Conservation (phyloP, 2,113 vertebrate genomes). For the Grammomys dolichurus region DNA sequence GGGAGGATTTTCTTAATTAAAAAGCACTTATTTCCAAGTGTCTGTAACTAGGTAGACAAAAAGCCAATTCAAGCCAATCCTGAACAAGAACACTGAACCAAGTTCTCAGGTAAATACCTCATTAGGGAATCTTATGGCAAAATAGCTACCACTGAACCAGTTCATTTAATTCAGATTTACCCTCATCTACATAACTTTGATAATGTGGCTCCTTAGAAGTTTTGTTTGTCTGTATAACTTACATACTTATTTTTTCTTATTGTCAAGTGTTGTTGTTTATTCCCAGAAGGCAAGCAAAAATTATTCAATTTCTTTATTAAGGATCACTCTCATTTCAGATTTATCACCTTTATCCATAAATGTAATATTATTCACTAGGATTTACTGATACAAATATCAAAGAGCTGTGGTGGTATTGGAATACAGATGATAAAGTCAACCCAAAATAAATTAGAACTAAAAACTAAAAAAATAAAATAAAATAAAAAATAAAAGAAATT, state of each 20-base stretch:
- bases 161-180: neutral
- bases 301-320: neutral
- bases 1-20: neutral
- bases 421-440: neutral
- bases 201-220: neutral
- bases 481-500: no score
- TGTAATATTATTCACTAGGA: neutral
- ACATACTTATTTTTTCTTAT: neutral
- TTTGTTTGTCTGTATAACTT: neutral
- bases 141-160: neutral
- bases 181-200: neutral
- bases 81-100: neutral
- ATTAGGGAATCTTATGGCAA: neutral
- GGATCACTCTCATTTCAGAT: neutral
- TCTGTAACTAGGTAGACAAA: neutral
- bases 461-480: neutral
- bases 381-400: neutral
- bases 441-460: neutral
- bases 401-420: neutral
- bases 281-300: neutral
- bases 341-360: neutral
- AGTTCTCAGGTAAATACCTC: neutral
- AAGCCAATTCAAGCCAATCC: neutral
- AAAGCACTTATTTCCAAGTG: neutral
- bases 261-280: neutral